A percentile compares a stretch with the other conserved stretches of the same genome.
Conservation (phyloP, 2,888 invertebrate genomes). For the Pyralis farinalis region DNA sequence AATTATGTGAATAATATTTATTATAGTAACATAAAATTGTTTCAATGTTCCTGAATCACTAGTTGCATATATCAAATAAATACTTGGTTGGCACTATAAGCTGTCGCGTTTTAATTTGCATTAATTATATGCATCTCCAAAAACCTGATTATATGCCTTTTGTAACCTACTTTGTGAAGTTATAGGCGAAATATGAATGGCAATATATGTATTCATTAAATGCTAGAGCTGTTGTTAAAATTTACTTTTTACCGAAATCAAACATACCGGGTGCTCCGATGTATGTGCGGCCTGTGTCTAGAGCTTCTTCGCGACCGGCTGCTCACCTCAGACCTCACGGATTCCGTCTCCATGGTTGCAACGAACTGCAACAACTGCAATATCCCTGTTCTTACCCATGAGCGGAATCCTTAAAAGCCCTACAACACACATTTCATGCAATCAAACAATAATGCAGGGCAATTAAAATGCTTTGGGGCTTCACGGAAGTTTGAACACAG, state of each 20-base stretch:
- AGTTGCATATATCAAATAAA: no score
- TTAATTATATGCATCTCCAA: slow-evolving; percentile 12
- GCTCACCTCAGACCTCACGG: slow-evolving; percentile 95
- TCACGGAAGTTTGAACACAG: slow-evolving; percentile 39
- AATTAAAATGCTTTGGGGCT: slow-evolving; percentile 64
- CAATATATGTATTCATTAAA: no score
- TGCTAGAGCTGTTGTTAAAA: no score
- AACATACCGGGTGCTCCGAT: slow-evolving; percentile 84
- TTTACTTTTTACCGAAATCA: slow-evolving; percentile 12
- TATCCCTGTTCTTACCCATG: slow-evolving; percentile 52
- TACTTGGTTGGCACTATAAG: no score
- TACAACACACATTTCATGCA: slow-evolving; percentile 42
- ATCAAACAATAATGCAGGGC: slow-evolving; percentile 49
- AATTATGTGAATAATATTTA: no score
- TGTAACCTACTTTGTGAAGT: slow-evolving; percentile 17
- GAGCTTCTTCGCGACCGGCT: slow-evolving; percentile 88
- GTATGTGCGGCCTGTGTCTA: slow-evolving; percentile 82
- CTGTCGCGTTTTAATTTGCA: slow-evolving; percentile 2
- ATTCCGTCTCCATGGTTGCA: slow-evolving; percentile 93
- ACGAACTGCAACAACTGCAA: slow-evolving; percentile 26
- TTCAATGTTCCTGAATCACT: no score
- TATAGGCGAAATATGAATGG: no score
- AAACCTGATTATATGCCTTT: slow-evolving; percentile 14
- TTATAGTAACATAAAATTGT: no score
- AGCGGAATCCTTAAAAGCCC: slow-evolving; percentile 43